Conservation (phyloP, 2,888 invertebrate species). For the Mythimna ferrago region DNA sequence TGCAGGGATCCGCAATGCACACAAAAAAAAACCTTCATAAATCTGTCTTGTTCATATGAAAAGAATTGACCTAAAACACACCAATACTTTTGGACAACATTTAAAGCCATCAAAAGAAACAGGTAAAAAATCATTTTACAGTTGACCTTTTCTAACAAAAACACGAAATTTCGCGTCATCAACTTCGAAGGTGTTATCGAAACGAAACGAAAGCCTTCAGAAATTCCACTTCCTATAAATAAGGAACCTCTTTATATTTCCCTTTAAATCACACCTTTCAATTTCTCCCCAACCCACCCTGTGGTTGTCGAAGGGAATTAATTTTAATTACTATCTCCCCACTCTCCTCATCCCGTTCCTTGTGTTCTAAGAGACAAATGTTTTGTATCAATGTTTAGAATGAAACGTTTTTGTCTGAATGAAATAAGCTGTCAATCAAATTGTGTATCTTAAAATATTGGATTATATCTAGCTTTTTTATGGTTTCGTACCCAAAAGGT, state of each 20-base stretch:
- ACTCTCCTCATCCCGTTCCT: slow-evolving; percentile 16
- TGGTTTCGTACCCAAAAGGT: no score
- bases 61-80: no score
- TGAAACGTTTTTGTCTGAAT: slow-evolving; percentile 33
- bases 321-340: slow-evolving; percentile 62
- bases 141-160: neutral
- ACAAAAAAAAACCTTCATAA: no score
- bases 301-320: slow-evolving; percentile 62
- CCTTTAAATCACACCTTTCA: slow-evolving; percentile 63
- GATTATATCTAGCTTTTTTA: neutral
- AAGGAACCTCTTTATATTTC: slow-evolving; percentile 49
- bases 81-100: neutral
- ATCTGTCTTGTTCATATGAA: no score
- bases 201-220: slow-evolving; percentile 37
- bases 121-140: neutral
- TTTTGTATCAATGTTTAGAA: slow-evolving; percentile 37
- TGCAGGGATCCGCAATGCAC: no score
- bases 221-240: slow-evolving; percentile 46
- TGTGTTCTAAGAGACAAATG: slow-evolving; percentile 38
- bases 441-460: neutral
- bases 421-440: slow-evolving; percentile 1
- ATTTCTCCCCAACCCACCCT: slow-evolving; percentile 46
- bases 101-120: neutral
- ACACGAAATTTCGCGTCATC: slow-evolving; percentile 31
- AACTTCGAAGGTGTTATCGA: slow-evolving; percentile 33